phyloP scores from a whole-genome alignment of 2,113 vertebrate genomes.

The Fulica atra region DNA sequence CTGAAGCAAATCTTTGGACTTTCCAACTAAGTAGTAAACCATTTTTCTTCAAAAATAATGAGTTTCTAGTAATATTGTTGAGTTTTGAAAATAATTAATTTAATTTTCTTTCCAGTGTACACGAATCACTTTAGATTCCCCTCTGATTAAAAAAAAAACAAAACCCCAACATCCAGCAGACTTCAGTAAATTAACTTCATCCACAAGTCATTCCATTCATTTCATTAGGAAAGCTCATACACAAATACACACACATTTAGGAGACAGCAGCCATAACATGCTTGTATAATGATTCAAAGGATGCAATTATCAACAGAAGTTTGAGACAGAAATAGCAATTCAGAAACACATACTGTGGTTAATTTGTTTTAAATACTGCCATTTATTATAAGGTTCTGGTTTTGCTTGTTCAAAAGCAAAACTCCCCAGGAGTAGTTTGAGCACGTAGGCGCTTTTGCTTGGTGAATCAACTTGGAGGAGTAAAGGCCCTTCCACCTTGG shows the following conservation, averaged over 20 bases:
- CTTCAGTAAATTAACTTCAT: not conserved
- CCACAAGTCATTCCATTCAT: not conserved
- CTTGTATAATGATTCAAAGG: not conserved
- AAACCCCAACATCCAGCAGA: not conserved
- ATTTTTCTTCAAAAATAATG: not conserved
- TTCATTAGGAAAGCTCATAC: not conserved
- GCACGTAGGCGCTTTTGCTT: rapidly evolving
- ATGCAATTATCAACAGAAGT: not conserved
- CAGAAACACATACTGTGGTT: not conserved
- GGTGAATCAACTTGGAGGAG: not conserved
- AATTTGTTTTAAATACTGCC: not conserved
- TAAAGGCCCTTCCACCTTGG: not conserved
- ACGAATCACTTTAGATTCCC: not conserved
- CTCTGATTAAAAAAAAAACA: not conserved
- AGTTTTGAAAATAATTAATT: not conserved
- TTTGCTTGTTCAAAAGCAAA: not conserved
- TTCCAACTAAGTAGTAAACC: not conserved
- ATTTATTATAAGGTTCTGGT: not conserved
- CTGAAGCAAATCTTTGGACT: not conserved
- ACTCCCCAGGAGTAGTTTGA: not conserved
- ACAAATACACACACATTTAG: not conserved
- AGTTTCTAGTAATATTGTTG: not conserved
- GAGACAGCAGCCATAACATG: not conserved
- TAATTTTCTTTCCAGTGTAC: not conserved
- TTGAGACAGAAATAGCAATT: not conserved